Percentiles rank a stretch among this genome's conserved stretches.
Evolutionary conservation across 2,113 vertebrate genomes (phyloP).

Genomic region (Calyptomena viridis): DNA sequence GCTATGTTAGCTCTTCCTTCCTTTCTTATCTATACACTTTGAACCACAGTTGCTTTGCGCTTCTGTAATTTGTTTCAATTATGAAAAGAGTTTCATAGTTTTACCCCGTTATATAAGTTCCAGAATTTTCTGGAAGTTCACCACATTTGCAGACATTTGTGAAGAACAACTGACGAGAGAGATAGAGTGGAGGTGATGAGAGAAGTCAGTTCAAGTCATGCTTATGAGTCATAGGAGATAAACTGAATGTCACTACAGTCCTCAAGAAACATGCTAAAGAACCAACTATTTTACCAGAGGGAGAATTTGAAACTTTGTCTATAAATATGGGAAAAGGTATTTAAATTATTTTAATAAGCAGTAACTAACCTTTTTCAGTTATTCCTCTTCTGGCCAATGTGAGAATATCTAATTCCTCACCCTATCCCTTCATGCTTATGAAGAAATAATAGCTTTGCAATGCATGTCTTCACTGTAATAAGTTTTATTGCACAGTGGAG

Average conservation of each 20-base stretch:
- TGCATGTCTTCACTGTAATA: background rate
- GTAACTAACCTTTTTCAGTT: background rate
- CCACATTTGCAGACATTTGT: background rate
- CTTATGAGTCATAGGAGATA: background rate
- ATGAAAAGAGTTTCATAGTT: background rate
- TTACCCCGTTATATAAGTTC: background rate
- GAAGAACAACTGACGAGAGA: background rate
- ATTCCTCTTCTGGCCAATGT: background rate
- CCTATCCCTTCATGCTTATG: accelerated
- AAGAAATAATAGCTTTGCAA: background rate
- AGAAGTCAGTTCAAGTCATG: background rate
- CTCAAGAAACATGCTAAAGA: background rate
- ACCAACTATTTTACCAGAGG: background rate
- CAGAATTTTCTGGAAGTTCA: background rate
- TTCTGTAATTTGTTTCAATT: background rate
- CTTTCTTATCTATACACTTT: background rate
- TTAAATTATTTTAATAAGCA: background rate
- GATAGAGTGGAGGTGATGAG: background rate
- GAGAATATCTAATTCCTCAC: background rate
- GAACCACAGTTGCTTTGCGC: background rate
- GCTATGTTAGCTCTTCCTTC: background rate
- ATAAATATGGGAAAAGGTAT: background rate
- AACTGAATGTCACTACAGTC: background rate
- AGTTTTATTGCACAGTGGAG: background rate
- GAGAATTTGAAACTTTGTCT: background rate